phyloP scores from a whole-genome alignment of 2,888 invertebrate species.

The Agonum fuliginosum region DNA sequence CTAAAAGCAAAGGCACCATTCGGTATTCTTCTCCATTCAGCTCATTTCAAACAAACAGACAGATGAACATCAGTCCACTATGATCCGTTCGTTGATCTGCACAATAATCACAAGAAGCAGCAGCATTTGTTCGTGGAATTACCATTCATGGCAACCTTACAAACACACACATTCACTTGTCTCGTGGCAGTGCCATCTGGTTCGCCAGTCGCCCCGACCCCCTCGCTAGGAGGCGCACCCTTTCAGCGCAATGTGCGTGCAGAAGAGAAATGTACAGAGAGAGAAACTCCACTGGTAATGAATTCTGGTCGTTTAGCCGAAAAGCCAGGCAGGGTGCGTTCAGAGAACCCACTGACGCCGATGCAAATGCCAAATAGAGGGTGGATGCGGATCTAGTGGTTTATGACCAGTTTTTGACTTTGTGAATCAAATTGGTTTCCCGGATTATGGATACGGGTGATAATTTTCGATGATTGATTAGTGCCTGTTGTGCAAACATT shows the following conservation, averaged over 20 bases:
- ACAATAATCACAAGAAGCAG: slow-evolving; percentile 35
- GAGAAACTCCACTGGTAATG: slow-evolving; percentile 5
- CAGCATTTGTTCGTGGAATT: slow-evolving; percentile 29
- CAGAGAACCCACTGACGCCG: not conserved
- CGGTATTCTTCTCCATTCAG: not conserved
- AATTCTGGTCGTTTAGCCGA: slow-evolving; percentile 48
- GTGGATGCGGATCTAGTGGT: not conserved
- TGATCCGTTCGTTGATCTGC: slow-evolving; percentile 13
- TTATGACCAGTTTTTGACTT: slow-evolving; percentile 16
- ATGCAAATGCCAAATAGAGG: slow-evolving; percentile 15
- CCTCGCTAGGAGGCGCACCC: slow-evolving; percentile 22
- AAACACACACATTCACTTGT: slow-evolving; percentile 32
- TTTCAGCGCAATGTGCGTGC: slow-evolving; percentile 9
- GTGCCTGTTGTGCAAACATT: not conserved
- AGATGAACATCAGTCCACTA: not conserved
- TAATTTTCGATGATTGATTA: slow-evolving; percentile 5
- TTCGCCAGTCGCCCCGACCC: slow-evolving; percentile 6
- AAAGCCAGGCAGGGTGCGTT: slow-evolving; percentile 37
- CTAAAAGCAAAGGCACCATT: too few relatives aligned
- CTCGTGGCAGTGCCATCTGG: slow-evolving; percentile 36
- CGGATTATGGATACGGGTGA: not conserved
- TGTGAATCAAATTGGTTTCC: not conserved
- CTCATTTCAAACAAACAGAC: not conserved
- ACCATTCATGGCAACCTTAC: slow-evolving; percentile 27
- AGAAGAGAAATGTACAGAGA: not conserved